These are phyloP conservation scores for Cottus gobio DNA, from an alignment of 2,113 vertebrate genomes.

Conservation along the genomic window DNA sequence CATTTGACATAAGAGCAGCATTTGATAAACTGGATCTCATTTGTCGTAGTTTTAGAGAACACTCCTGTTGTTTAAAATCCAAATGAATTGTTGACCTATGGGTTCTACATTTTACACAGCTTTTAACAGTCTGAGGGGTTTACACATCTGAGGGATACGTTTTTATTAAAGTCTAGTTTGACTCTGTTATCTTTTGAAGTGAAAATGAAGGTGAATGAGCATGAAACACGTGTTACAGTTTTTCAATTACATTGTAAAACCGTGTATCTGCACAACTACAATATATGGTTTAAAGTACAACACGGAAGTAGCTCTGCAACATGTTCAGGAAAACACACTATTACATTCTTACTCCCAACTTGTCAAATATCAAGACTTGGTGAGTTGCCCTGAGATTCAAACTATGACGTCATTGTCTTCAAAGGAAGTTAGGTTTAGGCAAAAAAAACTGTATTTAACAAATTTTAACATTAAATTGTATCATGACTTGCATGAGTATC, in stretches of 20 bases:
- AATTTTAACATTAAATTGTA: neutral
- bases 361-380: neutral
- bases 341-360: neutral
- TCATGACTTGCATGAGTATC: neutral
- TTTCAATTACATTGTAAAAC: slow-evolving; percentile 13
- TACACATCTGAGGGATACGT: neutral
- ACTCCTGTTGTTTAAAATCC: neutral
- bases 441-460: neutral
- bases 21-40: neutral
- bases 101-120: neutral
- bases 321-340: neutral
- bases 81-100: neutral
- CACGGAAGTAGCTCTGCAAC: neutral
- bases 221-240: neutral
- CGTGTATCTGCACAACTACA: neutral
- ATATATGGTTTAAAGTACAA: slow-evolving; percentile 4
- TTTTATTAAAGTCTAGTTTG: neutral
- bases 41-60: neutral
- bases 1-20: neutral
- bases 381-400: neutral
- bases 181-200: neutral
- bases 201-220: neutral
- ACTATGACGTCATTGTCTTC: neutral
- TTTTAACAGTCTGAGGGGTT: neutral
- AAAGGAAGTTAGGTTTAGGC: neutral